Evolutionary conservation across 2,797 vertebrate genomes (phyloP).

Genomic region (Steatocranus sp.): DNA sequence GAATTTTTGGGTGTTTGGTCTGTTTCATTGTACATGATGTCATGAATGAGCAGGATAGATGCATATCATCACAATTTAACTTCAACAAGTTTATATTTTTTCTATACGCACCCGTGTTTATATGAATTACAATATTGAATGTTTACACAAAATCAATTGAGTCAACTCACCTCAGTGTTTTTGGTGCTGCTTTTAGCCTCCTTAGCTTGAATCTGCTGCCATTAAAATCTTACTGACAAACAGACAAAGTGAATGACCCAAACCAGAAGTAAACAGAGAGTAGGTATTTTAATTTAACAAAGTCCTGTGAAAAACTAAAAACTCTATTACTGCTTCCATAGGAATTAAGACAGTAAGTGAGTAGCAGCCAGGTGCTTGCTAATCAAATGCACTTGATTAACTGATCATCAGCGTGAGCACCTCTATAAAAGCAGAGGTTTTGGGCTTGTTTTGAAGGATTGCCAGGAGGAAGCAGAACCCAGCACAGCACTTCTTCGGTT

Average conservation of each 20-base stretch:
- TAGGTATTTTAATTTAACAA: not conserved
- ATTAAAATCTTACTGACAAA: not conserved
- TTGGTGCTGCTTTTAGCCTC: not conserved
- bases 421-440: too few relatives aligned
- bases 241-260: not conserved
- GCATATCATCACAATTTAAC: not conserved
- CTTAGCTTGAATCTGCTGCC: not conserved
- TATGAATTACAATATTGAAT: not conserved
- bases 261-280: not conserved
- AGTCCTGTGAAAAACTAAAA: not conserved
- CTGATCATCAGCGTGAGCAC: too few relatives aligned
- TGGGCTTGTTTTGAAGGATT: too few relatives aligned
- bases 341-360: not conserved
- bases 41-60: not conserved
- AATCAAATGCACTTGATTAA: not conserved
- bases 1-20: not conserved
- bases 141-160: not conserved
- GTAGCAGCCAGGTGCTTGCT: not conserved
- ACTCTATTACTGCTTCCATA: not conserved
- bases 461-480: not conserved
- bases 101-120: not conserved
- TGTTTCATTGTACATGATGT: not conserved
- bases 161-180: not conserved
- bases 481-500: not conserved
- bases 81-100: not conserved